A percentile compares a stretch with the other conserved stretches of the same genome.
phyloP scores from a whole-genome alignment of 2,888 invertebrate species.

The Eristalis tenax region DNA sequence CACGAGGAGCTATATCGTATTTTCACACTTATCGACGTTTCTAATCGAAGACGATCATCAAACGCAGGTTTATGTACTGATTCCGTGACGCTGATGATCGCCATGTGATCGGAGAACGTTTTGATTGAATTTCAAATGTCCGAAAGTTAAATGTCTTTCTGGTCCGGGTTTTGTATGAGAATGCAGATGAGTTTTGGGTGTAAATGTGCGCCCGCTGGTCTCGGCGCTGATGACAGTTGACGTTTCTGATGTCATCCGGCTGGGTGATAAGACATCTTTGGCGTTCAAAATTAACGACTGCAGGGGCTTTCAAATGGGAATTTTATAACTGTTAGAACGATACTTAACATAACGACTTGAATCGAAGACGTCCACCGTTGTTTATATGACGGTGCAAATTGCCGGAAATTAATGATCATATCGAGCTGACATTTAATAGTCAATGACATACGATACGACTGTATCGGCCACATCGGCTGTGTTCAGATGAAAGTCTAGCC shows the following conservation, averaged over 20 bases:
- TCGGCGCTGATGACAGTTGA: constrained; percentile 55
- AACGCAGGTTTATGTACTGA: constrained; percentile 50
- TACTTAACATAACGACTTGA: constrained; percentile 47
- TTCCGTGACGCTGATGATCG: constrained; percentile 27
- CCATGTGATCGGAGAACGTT: neutral
- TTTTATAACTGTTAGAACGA: constrained; percentile 62
- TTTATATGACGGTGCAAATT: constrained; percentile 63
- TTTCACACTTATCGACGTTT: constrained; percentile 69
- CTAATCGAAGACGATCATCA: constrained; percentile 67
- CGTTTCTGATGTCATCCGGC: constrained; percentile 62
- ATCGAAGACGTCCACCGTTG: constrained; percentile 42
- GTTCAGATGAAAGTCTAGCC: constrained; percentile 13
- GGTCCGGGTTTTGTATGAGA: constrained; percentile 17
- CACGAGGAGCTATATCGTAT: constrained; percentile 67
- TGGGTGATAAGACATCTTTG: constrained; percentile 52
- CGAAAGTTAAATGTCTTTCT: constrained; percentile 25
- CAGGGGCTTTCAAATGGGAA: constrained; percentile 35
- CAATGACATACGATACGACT: constrained; percentile 51
- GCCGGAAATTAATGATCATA: constrained; percentile 51
- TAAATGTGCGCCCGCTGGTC: neutral
- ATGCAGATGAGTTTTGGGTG: constrained; percentile 34
- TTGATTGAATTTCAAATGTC: constrained; percentile 65
- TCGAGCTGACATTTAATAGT: constrained; percentile 38
- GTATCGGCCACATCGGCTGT: constrained; percentile 6
- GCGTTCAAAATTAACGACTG: constrained; percentile 64